Evolutionary conservation across 2,113 vertebrate species (phyloP), one percentile per base, ranked within the genome.

Genomic region (Psilopogon haemacephalus): DNA sequence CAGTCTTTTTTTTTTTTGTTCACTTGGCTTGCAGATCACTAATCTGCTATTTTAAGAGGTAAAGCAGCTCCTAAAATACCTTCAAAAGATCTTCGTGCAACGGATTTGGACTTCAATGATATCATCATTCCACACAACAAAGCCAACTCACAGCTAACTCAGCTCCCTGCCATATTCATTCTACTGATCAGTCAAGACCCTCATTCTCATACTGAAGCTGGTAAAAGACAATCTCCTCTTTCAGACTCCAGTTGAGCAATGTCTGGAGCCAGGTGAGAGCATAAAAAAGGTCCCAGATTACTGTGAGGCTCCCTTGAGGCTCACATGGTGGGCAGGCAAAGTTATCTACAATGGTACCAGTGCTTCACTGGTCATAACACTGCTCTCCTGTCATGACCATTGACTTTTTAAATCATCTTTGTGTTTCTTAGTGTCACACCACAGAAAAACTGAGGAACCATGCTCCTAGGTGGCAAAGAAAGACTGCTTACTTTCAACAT

Each of bases 311-410:
- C 18, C 30, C 8, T 54, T 1, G 1, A 24, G 33, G 26, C 18
- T 35, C 1, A 0, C 4, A 8, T 1, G 3, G 59, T 3, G 11
- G 35, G 33, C 42, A 44, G 42, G 42, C 42, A 44, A 44, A 44
- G 42, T 44, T 16, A 44, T 44, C 42, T 44, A 44, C 6, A 64
- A 58, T 38, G n/a, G 23, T 37, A 59, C 19, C 28, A 33, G 14
- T 1, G 1, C 55, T 56, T 50, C 8, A 7, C 56, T 1, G 0
- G 50, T 38, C 55, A 52, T 35, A 28, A 63, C 15, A 9, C n/a
- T 18, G 16, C 50, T 15, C 50, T 15, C 48, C 32, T 33, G 6
- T 42, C 48, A 27, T 28, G 12, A 16, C n/a, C 46, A 4, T 28
- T 50, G 50, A 19, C 67, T 88, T 83, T 62, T 63, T 17, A 56